These are phyloP conservation scores for Hyphantria cunea DNA, from an alignment of 1,140 invertebrate genomes.

Conservation along the genomic window DNA sequence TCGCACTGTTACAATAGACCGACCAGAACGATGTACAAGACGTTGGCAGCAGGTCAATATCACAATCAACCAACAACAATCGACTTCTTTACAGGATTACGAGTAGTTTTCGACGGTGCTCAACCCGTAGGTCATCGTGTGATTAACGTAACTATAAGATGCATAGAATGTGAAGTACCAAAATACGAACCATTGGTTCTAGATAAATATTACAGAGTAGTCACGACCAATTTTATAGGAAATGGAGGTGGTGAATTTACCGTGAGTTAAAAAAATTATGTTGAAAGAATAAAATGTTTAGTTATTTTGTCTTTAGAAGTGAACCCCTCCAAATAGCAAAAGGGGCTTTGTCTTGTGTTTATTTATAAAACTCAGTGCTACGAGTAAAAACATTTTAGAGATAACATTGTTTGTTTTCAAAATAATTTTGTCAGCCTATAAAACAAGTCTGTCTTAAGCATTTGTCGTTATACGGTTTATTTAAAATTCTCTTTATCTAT, in stretches of 20 bases:
- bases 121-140: constrained; percentile 83
- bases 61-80: too few relatives aligned
- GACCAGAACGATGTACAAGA: too few relatives aligned
- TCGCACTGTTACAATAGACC: too few relatives aligned
- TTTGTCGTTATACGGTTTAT: too few relatives aligned
- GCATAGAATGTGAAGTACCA: constrained; percentile 85
- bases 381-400: neutral
- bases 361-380: neutral
- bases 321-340: neutral
- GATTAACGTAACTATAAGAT: constrained; percentile 82
- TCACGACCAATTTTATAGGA: constrained; percentile 83
- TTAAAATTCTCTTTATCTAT: too few relatives aligned
- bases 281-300: neutral
- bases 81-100: constrained; percentile 26
- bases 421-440: neutral
- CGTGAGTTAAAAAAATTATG: constrained; percentile 48
- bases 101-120: constrained; percentile 43
- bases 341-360: neutral
- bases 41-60: too few relatives aligned
- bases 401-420: neutral
- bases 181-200: constrained; percentile 80
- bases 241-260: constrained; percentile 85
- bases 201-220: constrained; percentile 83
- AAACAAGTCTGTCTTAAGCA: constrained; percentile 12
- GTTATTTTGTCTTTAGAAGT: neutral